Base-by-base conservation (phyloP, 1,140 invertebrate species). In the Ctenoplectra terminalis region DNA sequence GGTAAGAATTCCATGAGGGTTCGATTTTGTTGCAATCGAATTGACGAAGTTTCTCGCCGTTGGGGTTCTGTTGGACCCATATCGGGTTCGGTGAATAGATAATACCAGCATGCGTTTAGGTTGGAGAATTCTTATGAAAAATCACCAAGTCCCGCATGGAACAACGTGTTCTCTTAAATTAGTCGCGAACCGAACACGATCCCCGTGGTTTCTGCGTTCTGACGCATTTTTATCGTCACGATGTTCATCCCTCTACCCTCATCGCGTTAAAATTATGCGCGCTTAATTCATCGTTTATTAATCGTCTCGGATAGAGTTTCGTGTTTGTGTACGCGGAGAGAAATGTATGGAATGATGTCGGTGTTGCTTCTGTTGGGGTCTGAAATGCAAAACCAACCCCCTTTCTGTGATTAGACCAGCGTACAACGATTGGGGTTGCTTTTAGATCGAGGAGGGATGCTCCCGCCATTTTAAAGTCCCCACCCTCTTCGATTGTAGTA, bases 321-420 rank as follows among this genome's bases (percentile, higher is more conserved):
- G 11, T 31, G 17, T 73, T 9, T 8, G 0, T 15, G 1, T 17
- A 29, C 13, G 17, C 5, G 7, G 7, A 31, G 3, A n/a, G 40
- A 17, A 48, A 48, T 11, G 2, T 0, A 11, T 4, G 26, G 37
- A 31, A 70, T 52, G 34, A 34, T 29, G 15, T 29, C 17, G 11
- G 2, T 7, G 23, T n/a, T n/a, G 8, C 1, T 1, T 23, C 66
- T 2, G 66, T 60, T 40, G 20, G 73, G 81, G 60, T 90, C 84
- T 86, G 80, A 84, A 90, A 88, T 91, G 87, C 88, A 90, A 93
- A 93, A 90, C 92, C 92, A 93, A 91, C 87, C 92, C 91, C 89
- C 89, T 91, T 90, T 88, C 86, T 88, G 84, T 92, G 91, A 93
- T 93, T 93, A 93, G 91, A 93, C 89, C 87, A 87, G 87, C 90